phyloP scores from a whole-genome alignment of 2,113 vertebrate species.

The Pantherophis guttatus region DNA sequence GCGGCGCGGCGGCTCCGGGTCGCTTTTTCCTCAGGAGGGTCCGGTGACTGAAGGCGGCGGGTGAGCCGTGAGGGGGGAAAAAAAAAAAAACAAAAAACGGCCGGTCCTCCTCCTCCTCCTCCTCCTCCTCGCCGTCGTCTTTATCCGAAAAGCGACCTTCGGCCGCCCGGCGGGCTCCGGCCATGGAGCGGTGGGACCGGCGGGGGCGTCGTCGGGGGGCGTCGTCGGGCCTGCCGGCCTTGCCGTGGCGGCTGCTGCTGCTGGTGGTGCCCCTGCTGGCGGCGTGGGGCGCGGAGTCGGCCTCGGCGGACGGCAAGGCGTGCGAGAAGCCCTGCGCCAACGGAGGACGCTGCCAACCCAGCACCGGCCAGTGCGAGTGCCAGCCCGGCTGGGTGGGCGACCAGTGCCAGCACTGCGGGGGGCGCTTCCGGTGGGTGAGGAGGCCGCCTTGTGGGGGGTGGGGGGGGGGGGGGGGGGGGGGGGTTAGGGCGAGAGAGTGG shows the following conservation, averaged over 20 bases:
- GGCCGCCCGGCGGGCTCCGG: conserved; percentile 40
- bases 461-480: accelerated
- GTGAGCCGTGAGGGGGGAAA: neutral
- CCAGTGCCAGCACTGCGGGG: conserved; percentile 97
- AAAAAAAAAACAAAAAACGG: too few species aligned
- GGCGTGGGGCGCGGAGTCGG: conserved; percentile 52
- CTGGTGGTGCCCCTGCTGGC: conserved; percentile 18
- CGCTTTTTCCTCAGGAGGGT: too few species aligned
- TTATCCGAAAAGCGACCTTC: neutral
- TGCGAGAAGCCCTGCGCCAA: conserved; percentile 91
- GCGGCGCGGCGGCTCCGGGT: neutral
- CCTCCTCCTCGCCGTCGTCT: too few species aligned
- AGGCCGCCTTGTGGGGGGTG: accelerated
- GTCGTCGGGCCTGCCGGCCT: conserved; percentile 23
- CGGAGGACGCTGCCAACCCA: conserved; percentile 83
- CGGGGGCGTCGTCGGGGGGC: conserved; percentile 37
- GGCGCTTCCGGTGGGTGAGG: conserved; percentile 85
- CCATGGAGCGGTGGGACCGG: conserved; percentile 43
- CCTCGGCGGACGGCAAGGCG: conserved; percentile 80
- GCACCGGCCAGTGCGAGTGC: conserved; percentile 83
- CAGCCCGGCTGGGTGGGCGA: conserved; percentile 92
- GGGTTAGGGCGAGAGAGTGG: too few species aligned
- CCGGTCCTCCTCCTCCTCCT: too few species aligned
- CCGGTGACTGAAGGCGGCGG: neutral
- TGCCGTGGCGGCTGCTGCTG: conserved; percentile 1